Evolutionary conservation across 1,140 invertebrate genomes (phyloP).

Genomic region (Neuroterus valhalla): DNA sequence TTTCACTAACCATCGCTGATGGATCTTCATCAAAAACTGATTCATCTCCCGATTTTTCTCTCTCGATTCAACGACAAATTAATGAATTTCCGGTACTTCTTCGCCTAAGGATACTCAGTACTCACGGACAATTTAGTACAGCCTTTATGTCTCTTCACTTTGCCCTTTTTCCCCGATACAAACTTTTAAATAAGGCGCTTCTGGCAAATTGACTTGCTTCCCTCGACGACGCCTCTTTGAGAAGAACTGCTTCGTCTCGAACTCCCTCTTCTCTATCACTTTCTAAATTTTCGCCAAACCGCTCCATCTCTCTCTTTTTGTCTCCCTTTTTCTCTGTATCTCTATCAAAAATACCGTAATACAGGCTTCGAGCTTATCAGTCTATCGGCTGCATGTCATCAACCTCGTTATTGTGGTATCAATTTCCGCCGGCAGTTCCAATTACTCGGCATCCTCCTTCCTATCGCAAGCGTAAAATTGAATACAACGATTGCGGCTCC

Average conservation of each 20-base stretch:
- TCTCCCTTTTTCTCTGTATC: constrained; percentile 47
- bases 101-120: constrained; percentile 56
- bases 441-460: constrained; percentile 48
- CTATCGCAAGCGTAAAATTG: constrained; percentile 39
- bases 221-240: constrained; percentile 58
- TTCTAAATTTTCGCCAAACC: constrained; percentile 6
- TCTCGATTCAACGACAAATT: constrained; percentile 60
- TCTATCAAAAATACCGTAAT: constrained; percentile 52
- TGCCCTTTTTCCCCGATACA: constrained; percentile 62
- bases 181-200: constrained; percentile 72
- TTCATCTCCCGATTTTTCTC: constrained; percentile 60
- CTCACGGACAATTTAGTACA: constrained; percentile 68
- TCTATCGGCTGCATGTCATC: constrained; percentile 59
- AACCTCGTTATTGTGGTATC: constrained; percentile 63
- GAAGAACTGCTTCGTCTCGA: constrained; percentile 35
- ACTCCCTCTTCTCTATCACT: constrained; percentile 37
- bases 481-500: constrained; percentile 36
- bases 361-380: constrained; percentile 43
- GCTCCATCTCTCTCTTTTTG: background rate
- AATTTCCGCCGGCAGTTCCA: constrained; percentile 56
- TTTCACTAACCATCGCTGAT: constrained; percentile 50
- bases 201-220: constrained; percentile 67
- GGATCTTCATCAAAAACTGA: constrained; percentile 61
- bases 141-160: constrained; percentile 53
- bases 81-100: constrained; percentile 58